Conservation (phyloP, 2,113 vertebrate genomes). For the Stigmatopora argus region DNA sequence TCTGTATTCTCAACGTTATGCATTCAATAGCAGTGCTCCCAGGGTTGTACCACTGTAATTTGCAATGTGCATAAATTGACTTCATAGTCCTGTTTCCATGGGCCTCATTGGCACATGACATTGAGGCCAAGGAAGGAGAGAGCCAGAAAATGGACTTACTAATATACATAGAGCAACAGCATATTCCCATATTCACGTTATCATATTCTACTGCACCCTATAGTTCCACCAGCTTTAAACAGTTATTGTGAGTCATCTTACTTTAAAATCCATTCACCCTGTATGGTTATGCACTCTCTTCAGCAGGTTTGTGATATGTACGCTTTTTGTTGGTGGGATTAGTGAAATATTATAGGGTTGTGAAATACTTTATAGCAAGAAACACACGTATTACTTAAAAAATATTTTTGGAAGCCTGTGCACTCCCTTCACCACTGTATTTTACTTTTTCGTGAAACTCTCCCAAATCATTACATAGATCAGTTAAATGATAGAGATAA, state of each 20-base stretch:
- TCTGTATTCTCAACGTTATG: not conserved
- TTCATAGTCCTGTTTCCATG: not conserved
- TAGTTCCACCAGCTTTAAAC: not conserved
- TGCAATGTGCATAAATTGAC: constrained; percentile 11
- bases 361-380: not conserved
- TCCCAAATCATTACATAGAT: too few species aligned
- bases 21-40: constrained; percentile 11
- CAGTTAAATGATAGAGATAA: too few species aligned
- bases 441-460: too few species aligned
- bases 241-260: not conserved
- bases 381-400: too few species aligned
- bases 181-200: not conserved
- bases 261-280: not conserved
- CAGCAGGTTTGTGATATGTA: not conserved
- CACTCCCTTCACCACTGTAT: too few species aligned
- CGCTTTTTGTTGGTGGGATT: not conserved
- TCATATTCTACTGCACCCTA: not conserved
- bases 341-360: not conserved
- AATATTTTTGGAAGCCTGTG: too few species aligned
- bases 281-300: not conserved
- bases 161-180: not conserved
- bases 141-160: not conserved
- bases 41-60: constrained; percentile 12
- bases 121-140: not conserved
- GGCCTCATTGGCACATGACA: constrained; percentile 4